These are phyloP conservation scores for Drosophila vallismaia DNA, from an alignment of 2,888 invertebrate genomes.

Conservation along the genomic window DNA sequence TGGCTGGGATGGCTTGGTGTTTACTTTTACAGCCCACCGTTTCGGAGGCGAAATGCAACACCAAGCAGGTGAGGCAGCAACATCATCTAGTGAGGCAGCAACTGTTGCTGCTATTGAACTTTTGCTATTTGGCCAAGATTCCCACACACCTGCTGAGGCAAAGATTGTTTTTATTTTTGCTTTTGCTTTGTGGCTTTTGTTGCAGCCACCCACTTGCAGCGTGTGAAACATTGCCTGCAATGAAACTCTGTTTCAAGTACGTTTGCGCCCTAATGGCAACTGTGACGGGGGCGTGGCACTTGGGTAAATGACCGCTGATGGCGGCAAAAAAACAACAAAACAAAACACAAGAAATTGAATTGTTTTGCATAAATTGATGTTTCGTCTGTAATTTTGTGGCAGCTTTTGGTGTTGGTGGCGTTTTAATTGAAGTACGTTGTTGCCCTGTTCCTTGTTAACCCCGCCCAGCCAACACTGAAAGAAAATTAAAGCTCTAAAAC, in stretches of 20 bases:
- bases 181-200: constrained; percentile 14
- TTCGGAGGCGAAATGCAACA: constrained; percentile 35
- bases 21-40: constrained; percentile 29
- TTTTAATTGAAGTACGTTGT: constrained; percentile 6
- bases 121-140: constrained; percentile 77
- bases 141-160: constrained; percentile 72
- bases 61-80: constrained; percentile 3
- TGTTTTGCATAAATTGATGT: constrained; percentile 76
- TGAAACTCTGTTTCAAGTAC: constrained; percentile 73
- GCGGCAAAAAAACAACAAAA: constrained; percentile 34
- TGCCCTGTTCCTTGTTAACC: constrained; percentile 1
- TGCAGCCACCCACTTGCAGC: constrained; percentile 55
- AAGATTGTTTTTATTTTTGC: constrained; percentile 9
- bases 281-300: not conserved
- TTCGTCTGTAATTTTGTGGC: constrained; percentile 21
- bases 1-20: constrained; percentile 28
- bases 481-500: not conserved
- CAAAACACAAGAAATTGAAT: constrained; percentile 73
- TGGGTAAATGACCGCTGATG: constrained; percentile 46
- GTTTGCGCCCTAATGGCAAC: constrained; percentile 58
- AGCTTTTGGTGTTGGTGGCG: not conserved
- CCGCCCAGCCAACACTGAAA: not conserved
- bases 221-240: constrained; percentile 64
- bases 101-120: constrained; percentile 69
- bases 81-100: constrained; percentile 12